phyloP scores from a whole-genome alignment of 2,888 invertebrate genomes.

The Heliconius erato region DNA sequence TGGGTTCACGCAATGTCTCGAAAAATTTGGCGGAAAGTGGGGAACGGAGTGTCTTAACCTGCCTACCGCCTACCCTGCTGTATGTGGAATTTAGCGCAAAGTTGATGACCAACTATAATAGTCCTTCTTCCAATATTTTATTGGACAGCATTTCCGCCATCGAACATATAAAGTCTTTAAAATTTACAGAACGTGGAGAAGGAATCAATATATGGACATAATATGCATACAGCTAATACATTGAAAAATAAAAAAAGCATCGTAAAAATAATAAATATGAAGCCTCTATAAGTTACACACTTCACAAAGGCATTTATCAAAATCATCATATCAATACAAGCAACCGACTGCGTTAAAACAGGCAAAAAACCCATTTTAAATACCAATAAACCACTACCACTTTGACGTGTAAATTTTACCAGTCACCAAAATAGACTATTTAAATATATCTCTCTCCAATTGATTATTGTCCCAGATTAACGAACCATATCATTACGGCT shows the following conservation, averaged over 20 bases:
- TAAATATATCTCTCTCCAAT: slow-evolving; percentile 68
- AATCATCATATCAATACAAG: not conserved
- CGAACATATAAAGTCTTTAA: not conserved
- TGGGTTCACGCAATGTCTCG: not conserved
- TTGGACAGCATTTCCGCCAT: no score
- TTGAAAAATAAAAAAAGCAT: not conserved
- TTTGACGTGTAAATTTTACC: slow-evolving; percentile 59
- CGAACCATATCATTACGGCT: slow-evolving; percentile 82
- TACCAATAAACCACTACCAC: not conserved
- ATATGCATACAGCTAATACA: not conserved
- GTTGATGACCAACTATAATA: not conserved
- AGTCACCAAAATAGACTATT: slow-evolving; percentile 64
- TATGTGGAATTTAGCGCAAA: not conserved
- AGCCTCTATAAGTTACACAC: not conserved
- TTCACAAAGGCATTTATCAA: no score
- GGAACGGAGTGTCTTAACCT: not conserved
- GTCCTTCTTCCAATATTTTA: no score
- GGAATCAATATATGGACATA: no score
- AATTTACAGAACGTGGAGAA: no score
- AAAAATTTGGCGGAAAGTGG: not conserved
- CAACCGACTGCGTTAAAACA: not conserved
- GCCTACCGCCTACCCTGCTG: not conserved
- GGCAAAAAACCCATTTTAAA: not conserved
- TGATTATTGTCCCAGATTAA: slow-evolving; percentile 82
- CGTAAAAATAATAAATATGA: not conserved